Base-by-base conservation (phyloP, 2,888 invertebrate species). In the Drosophila birchii region DNA sequence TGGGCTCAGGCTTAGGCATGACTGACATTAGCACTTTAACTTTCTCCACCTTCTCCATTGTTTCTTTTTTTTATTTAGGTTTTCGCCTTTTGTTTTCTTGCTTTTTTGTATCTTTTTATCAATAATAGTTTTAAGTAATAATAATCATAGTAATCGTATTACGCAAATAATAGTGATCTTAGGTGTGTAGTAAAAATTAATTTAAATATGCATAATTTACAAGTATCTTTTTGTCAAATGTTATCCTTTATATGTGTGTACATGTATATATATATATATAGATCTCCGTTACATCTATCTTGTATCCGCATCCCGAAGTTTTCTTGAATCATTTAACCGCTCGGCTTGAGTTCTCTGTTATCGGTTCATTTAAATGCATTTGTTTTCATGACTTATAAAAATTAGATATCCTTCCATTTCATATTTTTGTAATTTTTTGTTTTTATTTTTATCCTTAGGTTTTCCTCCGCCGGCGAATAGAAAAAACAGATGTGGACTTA, bases 351-450 rank as follows among this genome's bases (percentile, higher is more conserved):
- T 80, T 80, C 43, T 75, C 74, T 63, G 76, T 79, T 80, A 38
- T 70, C 76, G 76, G 77, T 57, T 73, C 66, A 8, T 84, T 86
- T 90, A 90, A 90, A 90, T 90, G 90, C 90, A 90, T 86, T 88
- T 90, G 84, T 90, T 87, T 79, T 88, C 88, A 89, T 86, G 81
- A 88, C 85, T 81, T 86, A 86, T 76, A 85, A 86, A 86, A 86
- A 76, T 79, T 69, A 78, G 66, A 68, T 82, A 69, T 51, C 51
- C 41, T 26, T 60, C 54, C 59, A 75, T 32, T 39, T 69, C 72
- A 75, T 14, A 43, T 47, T 39, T 53, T 63, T 69, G 54, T 69
- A n/a, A 45, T 14, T 45, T 23, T 45, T 26, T 8, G 18, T 41
- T 45, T 26, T 16, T 5, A 11, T 18, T 62, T 47, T n/a, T 36